These are phyloP conservation scores for Meandrina meandrites DNA, from an alignment of 92 coral and sea anemone species.

Conservation along the genomic window DNA sequence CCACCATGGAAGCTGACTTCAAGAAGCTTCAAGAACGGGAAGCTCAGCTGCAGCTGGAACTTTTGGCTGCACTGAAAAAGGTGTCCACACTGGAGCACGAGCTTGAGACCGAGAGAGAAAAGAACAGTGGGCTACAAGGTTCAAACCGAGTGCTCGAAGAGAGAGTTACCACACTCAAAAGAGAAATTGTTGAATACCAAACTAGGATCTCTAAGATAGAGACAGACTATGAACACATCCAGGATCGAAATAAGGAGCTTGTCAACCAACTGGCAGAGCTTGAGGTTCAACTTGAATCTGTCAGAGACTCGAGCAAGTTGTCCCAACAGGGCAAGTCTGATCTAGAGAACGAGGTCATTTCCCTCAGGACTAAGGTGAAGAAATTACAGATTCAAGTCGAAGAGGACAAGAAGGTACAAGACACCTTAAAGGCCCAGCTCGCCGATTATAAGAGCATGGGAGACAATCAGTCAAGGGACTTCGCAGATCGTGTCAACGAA, in stretches of 20 bases:
- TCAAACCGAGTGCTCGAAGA: slow-evolving; percentile 66
- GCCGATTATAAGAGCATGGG: slow-evolving; percentile 76
- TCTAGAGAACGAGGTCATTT: slow-evolving; percentile 76
- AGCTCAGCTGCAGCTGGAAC: slow-evolving; percentile 80
- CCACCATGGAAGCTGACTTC: slow-evolving; percentile 83
- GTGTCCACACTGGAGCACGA: slow-evolving; percentile 84
- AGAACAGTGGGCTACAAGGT: slow-evolving; percentile 56
- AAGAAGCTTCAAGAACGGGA: slow-evolving; percentile 82
- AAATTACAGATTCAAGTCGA: slow-evolving; percentile 73
- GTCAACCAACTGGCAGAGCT: slow-evolving; percentile 61
- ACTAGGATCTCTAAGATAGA: slow-evolving; percentile 76
- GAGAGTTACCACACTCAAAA: slow-evolving; percentile 53
- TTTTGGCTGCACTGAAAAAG: slow-evolving; percentile 81
- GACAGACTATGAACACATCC: slow-evolving; percentile 59
- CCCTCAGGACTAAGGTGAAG: slow-evolving; percentile 75
- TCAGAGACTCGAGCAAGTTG: slow-evolving; percentile 60
- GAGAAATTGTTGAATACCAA: slow-evolving; percentile 81
- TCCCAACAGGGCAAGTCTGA: slow-evolving; percentile 70
- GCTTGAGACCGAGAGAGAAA: slow-evolving; percentile 65
- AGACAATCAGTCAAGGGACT: slow-evolving; percentile 84
- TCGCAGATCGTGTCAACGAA: slow-evolving; percentile 68
- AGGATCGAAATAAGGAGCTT: slow-evolving; percentile 64
- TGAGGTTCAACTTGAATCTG: slow-evolving; percentile 61
- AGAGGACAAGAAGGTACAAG: slow-evolving; percentile 72
- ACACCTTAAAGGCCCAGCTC: slow-evolving; percentile 66